Evolutionary conservation across 2,888 invertebrate genomes (phyloP), one percentile per base, ranked within the genome.

Genomic region (Amphipyra tragopoginis): DNA sequence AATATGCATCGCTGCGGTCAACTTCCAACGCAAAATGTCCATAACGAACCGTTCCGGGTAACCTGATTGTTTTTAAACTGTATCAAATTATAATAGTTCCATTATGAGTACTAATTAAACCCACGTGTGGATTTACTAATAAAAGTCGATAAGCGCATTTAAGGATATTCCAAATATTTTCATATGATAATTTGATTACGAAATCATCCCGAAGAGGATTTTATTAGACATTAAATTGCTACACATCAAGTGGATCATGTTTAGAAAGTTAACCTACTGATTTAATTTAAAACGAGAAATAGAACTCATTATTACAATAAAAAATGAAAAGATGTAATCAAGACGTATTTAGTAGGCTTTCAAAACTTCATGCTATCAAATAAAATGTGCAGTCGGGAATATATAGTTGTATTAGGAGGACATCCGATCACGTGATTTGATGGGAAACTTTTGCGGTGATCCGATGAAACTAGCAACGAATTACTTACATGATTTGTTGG

Each of bases 101-200:
- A 67, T 71, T 54, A 72, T 7, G 21, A 56, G 50, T 26, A 53
- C 21, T 21, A 21, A 21, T 50, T 50, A 56, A 50, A 47, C 36
- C 49, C 51, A 55, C 21, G 11, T 38, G 21, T 40, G 43, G 39
- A 56, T 67, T 52, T 45, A 57, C 15, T 47, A 42, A 52, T 51
- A 47, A 6, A 38, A 55, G 0, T 21, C 49, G 49, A 67, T 63
- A 63, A 55, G 9, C n/a, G 29, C 39, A 11, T 72, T 55, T 67
- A 49, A 49, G 39, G 72, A 43, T 36, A 48, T 47, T 44, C 42
- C 13, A 62, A 62, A 43, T 53, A 42, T 21, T 38, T 33, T 42
- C 9, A 8, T 36, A 52, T 29, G 43, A 45, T 62, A 61, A 51
- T 51, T 9, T 21, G 11, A 51, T 56, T 49, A 21, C 11, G 26